Evolutionary conservation across 2,888 invertebrate genomes (phyloP), one percentile per base, ranked within the genome.

Genomic region (Protodeltote pygarga): DNA sequence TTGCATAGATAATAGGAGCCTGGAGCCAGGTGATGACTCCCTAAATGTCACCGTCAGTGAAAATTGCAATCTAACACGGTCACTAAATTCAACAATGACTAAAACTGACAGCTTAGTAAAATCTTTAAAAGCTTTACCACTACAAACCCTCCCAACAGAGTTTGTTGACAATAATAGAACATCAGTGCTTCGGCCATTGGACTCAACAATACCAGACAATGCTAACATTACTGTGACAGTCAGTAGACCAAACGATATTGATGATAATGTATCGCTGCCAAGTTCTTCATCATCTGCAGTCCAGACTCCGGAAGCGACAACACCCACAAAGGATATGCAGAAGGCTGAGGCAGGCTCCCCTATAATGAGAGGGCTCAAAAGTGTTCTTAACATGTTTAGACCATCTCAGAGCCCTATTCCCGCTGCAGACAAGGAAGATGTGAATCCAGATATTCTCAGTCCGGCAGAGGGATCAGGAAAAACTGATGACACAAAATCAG

Each of bases 331-430:
- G 49, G 87, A 89, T 17, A 73, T 81, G 5, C 61, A 74, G 0
- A 83, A 84, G 37, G 63, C 53, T 53, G 83, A 87, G 49, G 82
- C 78, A 29, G 83, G 84, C 13, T 92, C 92, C 20, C 90, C 92
- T 0, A 92, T 92, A 14, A 81, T 92, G 78, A 68, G 92, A 40
- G 91, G 92, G 0, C 65, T 92, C 0, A 91, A 91, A 61, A 86
- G 81, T 70, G 89, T 92, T 3, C 65, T 92, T 0, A 92, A 81
- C 46, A 90, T 92, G 82, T 92, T 92, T 59, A 75, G 89, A 19
- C 75, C 90, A 13, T 90, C 91, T 2, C 89, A 91, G 49, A 91
- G 90, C 47, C 90, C 91, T 2, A 81, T 88, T 62, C 80, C 85
- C 33, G 65, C 77, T 5, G 32, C 52, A 21, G 85, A 85, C 9